Conservation (phyloP, 2,888 invertebrate genomes). For the Yponomeuta sedellus region DNA sequence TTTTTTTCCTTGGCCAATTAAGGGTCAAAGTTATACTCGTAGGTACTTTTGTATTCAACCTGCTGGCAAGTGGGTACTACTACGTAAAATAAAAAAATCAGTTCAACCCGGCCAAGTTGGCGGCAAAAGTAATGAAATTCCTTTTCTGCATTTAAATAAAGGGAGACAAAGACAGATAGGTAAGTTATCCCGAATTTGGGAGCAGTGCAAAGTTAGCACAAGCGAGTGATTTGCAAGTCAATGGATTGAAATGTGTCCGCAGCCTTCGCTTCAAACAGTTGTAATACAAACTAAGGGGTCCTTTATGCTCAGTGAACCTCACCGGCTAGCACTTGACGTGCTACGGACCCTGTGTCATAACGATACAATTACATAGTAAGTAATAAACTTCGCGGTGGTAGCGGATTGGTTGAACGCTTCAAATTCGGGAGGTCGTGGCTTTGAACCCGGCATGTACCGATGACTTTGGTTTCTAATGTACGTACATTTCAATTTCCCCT, state of each 20-base stretch:
- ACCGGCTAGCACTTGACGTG: no score
- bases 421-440: no score
- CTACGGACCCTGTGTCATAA: no score
- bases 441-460: no score
- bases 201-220: constrained; percentile 8
- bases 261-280: neutral
- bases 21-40: no score
- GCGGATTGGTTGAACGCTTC: no score
- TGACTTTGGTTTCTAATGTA: no score
- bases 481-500: no score
- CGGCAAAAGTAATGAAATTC: neutral
- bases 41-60: no score
- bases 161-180: constrained; percentile 4
- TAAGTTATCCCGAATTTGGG: constrained; percentile 11
- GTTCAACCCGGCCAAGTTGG: neutral
- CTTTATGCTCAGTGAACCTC: neutral
- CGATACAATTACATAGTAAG: no score
- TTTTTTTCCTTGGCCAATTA: no score
- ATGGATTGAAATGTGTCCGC: constrained; percentile 10
- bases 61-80: neutral
- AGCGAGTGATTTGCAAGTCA: constrained; percentile 12
- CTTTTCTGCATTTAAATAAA: constrained; percentile 6
- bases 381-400: no score
- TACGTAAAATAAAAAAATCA: neutral
- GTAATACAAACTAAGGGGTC: neutral